Evolutionary conservation across 2,888 invertebrate genomes (phyloP).

Genomic region (Nomada goodeniana): DNA sequence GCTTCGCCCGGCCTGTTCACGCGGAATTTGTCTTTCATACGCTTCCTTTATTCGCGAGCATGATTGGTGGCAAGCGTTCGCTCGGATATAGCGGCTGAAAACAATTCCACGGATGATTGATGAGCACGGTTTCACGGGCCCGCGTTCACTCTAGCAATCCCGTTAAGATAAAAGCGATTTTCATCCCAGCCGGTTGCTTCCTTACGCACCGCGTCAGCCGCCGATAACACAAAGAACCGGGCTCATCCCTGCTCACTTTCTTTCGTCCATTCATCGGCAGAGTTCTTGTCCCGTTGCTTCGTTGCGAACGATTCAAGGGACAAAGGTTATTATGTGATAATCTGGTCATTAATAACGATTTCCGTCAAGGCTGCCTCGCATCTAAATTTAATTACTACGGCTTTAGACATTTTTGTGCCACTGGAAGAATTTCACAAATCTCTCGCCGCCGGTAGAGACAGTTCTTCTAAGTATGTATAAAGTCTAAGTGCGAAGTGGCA

Average conservation of each 20-base stretch:
- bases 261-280: slow-evolving; percentile 36
- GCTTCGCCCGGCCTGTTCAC: background rate
- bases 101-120: slow-evolving; percentile 68
- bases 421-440: background rate
- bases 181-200: slow-evolving; percentile 42
- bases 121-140: slow-evolving; percentile 66
- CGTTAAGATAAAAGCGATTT: slow-evolving; percentile 65
- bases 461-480: too few species aligned
- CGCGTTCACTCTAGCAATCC: slow-evolving; percentile 53
- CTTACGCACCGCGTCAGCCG: slow-evolving; percentile 64
- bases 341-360: background rate
- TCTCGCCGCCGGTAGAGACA: too few species aligned
- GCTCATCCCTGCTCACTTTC: slow-evolving; percentile 14
- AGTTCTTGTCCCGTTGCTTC: slow-evolving; percentile 54
- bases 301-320: slow-evolving; percentile 19
- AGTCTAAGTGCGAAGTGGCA: too few species aligned
- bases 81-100: slow-evolving; percentile 57
- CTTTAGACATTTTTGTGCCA: background rate
- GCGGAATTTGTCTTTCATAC: slow-evolving; percentile 26
- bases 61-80: slow-evolving; percentile 26
- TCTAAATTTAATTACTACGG: background rate
- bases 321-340: slow-evolving; percentile 8
- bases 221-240: slow-evolving; percentile 61
- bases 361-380: background rate
- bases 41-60: slow-evolving; percentile 45